These are phyloP conservation scores for Platyscapa corneri DNA, from an alignment of 1,140 invertebrate genomes.

Conservation along the genomic window DNA sequence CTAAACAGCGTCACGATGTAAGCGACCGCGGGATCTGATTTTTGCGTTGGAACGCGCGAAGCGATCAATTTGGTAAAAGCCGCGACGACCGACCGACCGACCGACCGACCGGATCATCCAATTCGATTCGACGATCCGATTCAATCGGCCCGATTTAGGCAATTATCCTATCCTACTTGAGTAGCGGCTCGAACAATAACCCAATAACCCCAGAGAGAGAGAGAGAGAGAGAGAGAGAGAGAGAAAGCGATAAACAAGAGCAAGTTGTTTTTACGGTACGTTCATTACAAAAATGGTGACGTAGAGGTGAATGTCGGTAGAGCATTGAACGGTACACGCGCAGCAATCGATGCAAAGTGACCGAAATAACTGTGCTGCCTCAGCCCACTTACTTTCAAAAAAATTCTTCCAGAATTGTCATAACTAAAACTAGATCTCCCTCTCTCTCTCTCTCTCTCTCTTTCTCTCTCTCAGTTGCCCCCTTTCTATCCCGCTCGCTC, in stretches of 20 bases:
- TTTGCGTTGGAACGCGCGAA: too few species aligned
- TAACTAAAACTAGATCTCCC: constrained; percentile 13
- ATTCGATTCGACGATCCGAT: too few species aligned
- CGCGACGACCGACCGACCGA: too few species aligned
- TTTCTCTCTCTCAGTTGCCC: too few species aligned
- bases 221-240: background rate
- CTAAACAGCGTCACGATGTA: too few species aligned
- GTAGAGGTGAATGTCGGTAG: constrained; percentile 2
- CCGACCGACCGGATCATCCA: too few species aligned
- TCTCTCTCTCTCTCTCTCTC: constrained; percentile 7
- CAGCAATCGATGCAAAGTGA: constrained; percentile 13
- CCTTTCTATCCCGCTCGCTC: background rate
- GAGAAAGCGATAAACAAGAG: too few species aligned
- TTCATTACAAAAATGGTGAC: constrained; percentile 18
- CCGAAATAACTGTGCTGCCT: constrained; percentile 13
- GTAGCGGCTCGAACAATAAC: too few species aligned
- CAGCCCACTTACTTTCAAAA: constrained; percentile 9
- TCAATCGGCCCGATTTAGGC: too few species aligned
- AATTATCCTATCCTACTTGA: too few species aligned
- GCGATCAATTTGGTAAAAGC: too few species aligned
- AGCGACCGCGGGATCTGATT: too few species aligned
- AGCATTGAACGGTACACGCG: constrained; percentile 13
- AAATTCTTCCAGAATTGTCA: constrained; percentile 18
- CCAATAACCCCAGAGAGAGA: background rate
- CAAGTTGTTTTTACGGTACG: background rate